Percentiles rank a stretch among this genome's conserved stretches.
phyloP scores from a whole-genome alignment of 2,113 vertebrate species.

The Archocentrus centrarchus region DNA sequence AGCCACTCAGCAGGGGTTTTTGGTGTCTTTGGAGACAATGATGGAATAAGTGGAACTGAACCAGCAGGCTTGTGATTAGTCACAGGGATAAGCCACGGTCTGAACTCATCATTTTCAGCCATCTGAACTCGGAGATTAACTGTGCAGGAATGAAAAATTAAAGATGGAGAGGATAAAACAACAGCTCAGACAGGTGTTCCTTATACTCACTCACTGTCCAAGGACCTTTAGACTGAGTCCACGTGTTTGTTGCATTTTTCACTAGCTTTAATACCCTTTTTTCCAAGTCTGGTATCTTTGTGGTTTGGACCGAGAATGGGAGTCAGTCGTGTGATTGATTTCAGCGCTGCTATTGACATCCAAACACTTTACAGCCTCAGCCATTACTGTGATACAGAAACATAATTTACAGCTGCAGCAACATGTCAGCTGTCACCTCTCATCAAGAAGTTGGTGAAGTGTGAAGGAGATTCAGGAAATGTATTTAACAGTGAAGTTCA shows the following conservation, averaged over 20 bases:
- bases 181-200: constrained; percentile 15
- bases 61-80: constrained; percentile 42
- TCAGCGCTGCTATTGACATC: not conserved
- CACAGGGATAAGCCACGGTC: constrained; percentile 44
- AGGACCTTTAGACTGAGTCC: not conserved
- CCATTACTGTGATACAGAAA: not conserved
- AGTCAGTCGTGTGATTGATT: not conserved
- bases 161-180: constrained; percentile 14
- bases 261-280: not conserved
- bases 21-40: constrained; percentile 47
- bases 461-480: not conserved
- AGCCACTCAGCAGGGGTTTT: constrained; percentile 14
- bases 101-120: constrained; percentile 35
- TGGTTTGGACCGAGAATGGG: not conserved
- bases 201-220: not conserved
- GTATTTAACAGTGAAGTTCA: not conserved
- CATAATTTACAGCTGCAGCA: not conserved
- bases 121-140: constrained; percentile 24
- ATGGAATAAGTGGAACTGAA: constrained; percentile 52
- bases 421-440: not conserved
- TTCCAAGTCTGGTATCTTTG: not conserved
- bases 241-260: not conserved
- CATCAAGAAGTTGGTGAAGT: not conserved
- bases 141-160: constrained; percentile 21
- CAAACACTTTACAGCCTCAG: not conserved